Conservation (phyloP, 1,140 invertebrate genomes). For the Drosophila virilis region DNA sequence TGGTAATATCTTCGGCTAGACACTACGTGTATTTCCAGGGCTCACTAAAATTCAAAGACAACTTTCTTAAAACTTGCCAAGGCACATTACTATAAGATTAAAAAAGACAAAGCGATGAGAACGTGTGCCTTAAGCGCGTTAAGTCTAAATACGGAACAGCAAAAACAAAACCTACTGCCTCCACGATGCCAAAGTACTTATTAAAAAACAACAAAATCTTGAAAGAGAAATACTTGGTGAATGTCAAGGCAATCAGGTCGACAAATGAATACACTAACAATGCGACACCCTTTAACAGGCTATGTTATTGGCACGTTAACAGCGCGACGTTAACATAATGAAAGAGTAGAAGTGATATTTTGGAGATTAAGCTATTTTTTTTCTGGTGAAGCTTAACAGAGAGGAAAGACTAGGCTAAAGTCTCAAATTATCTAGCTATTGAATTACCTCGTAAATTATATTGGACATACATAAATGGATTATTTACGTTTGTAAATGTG, state of each 20-base stretch:
- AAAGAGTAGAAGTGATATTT: no score
- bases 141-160: neutral
- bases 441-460: no score
- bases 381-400: no score
- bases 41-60: constrained; percentile 13
- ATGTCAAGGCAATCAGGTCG: neutral
- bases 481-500: no score
- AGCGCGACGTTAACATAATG: neutral
- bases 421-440: no score
- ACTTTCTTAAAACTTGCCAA: neutral
- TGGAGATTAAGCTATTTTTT: no score
- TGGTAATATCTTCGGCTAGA: no score
- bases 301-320: neutral
- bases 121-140: constrained; percentile 8
- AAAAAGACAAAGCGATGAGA: neutral
- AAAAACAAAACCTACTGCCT: constrained; percentile 1
- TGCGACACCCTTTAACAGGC: neutral
- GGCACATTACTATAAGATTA: constrained; percentile 17
- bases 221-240: constrained; percentile 21
- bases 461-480: no score
- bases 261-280: constrained; percentile 7
- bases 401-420: no score
- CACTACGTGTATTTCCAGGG: neutral
- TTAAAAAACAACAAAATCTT: constrained; percentile 43
- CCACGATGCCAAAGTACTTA: constrained; percentile 36